Evolutionary conservation across 2,797 vertebrate genomes (phyloP), one percentile per base, ranked within the genome.

Genomic region (Choloepus didactylus): DNA sequence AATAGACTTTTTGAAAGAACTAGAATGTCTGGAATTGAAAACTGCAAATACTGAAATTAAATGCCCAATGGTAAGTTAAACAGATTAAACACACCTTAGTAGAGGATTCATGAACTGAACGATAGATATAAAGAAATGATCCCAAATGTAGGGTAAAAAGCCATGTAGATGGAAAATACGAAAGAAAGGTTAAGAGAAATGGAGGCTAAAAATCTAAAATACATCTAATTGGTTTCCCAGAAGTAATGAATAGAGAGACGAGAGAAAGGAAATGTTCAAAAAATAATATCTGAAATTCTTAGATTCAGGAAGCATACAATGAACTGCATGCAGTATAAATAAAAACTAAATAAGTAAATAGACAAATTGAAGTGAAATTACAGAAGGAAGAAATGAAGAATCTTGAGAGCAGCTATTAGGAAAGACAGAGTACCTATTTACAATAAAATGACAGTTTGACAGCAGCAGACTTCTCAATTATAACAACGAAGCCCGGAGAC

Each of bases 31-130:
- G 67, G 56, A 94, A 94, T 72, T 92, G 46, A 86, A 73, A 92
- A 85, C 41, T 91, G 76, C 82, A 82, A 35, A 89, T 69, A 76
- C 12, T 89, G 46, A 93, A 64, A 87, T 82, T 25, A 60, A 93
- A 95, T 89, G 44, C 60, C 84, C 51, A 56, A 31, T 29, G 4
- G 38, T 70, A 69, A 89, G 5, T 75, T 70, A 88, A 91, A 77
- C 46, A 75, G 59, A 51, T 59, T 64, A 87, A 89, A 86, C 46
- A 93, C 12, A 69, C n/a, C 35, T 72, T 88, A 70, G 49, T 38
- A 86, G 38, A 82, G 67, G 92, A 75, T 41, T 89, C 64, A 44
- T 44, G 11, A 95, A 82, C 67, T 75, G 54, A 64, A 86, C 19
- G 54, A 56, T 56, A 72, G 19, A 21, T 66, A 62, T 94, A n/a